Percentiles rank a stretch among this genome's conserved stretches.
phyloP scores from a whole-genome alignment of 2,113 vertebrate species.

The Perca schrenkii region DNA sequence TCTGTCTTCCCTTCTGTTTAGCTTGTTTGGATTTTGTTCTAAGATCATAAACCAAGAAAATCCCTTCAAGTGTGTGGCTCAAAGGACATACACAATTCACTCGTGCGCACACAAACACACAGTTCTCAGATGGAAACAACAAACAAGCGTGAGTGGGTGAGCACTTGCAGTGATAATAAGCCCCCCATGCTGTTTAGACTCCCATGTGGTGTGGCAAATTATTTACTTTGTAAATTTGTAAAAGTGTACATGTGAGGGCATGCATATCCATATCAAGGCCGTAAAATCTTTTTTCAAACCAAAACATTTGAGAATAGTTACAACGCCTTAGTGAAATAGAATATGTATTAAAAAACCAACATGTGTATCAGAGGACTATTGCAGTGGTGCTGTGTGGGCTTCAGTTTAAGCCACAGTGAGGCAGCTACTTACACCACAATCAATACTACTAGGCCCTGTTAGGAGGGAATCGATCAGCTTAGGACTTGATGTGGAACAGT shows the following conservation, averaged over 20 bases:
- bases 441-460: constrained; percentile 79
- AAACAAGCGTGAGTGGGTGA: constrained; percentile 27
- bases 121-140: constrained; percentile 48
- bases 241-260: constrained; percentile 18
- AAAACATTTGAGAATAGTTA: constrained; percentile 9
- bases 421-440: constrained; percentile 80
- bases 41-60: constrained; percentile 68
- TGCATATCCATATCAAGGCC: background rate
- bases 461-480: constrained; percentile 80
- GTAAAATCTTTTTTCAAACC: constrained; percentile 22
- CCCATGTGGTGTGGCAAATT: constrained; percentile 31
- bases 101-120: background rate
- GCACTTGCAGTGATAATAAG: constrained; percentile 30
- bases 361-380: constrained; percentile 50
- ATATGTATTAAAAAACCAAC: constrained; percentile 20
- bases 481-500: constrained; percentile 72
- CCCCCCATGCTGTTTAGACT: background rate
- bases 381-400: constrained; percentile 59
- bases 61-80: constrained; percentile 40
- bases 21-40: constrained; percentile 65
- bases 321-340: background rate
- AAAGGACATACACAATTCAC: constrained; percentile 21
- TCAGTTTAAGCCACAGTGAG: constrained; percentile 65
- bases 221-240: constrained; percentile 39
- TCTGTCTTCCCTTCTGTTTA: constrained; percentile 29